A percentile compares a stretch with the other conserved stretches of the same genome.
phyloP scores from a whole-genome alignment of 2,888 invertebrate genomes.

The Hypsopygia costalis region DNA sequence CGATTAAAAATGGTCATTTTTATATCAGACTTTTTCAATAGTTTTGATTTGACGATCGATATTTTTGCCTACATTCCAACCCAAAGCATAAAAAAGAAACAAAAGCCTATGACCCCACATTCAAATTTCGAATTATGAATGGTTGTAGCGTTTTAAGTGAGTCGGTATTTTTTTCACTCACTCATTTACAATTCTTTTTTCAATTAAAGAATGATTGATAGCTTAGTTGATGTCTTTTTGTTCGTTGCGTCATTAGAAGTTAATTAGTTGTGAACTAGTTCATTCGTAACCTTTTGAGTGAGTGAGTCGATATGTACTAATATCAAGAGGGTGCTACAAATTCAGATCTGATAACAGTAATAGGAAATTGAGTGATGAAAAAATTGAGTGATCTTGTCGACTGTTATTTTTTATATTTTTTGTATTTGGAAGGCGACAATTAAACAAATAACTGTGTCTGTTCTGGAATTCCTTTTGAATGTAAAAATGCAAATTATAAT shows the following conservation, averaged over 20 bases:
- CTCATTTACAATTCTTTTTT: constrained; percentile 40
- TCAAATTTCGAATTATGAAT: constrained; percentile 69
- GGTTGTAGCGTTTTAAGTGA: constrained; percentile 31
- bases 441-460: too few species aligned
- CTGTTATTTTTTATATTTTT: constrained; percentile 8
- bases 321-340: constrained; percentile 32
- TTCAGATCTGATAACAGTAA: constrained; percentile 9
- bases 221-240: constrained; percentile 70
- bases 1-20: too few species aligned
- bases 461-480: too few species aligned
- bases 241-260: constrained; percentile 66
- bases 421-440: not conserved
- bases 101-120: constrained; percentile 53
- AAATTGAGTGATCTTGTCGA: constrained; percentile 3
- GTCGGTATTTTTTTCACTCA: constrained; percentile 30
- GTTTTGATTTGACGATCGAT: too few species aligned
- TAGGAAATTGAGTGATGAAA: constrained; percentile 6
- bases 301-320: constrained; percentile 27
- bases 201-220: constrained; percentile 73
- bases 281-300: constrained; percentile 51
- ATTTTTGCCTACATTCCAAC: not conserved
- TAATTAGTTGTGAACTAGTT: constrained; percentile 73
- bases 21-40: too few species aligned
- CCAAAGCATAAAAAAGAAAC: constrained; percentile 29
- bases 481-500: too few species aligned